Base-by-base conservation (phyloP, 2,797 vertebrate genomes). In the Girardinus metallicus region DNA sequence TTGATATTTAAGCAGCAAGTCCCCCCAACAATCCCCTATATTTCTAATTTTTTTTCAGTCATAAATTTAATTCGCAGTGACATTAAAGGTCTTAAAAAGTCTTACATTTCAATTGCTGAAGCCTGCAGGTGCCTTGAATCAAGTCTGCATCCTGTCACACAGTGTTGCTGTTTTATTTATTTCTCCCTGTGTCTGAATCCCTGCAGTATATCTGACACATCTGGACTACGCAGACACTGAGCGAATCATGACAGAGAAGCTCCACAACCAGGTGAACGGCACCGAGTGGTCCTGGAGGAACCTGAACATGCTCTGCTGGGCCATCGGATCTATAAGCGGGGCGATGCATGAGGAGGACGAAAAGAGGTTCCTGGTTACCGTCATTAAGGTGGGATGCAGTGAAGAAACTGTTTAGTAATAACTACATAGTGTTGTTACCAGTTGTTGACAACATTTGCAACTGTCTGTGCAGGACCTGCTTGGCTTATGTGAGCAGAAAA, bases 281-380 rank as follows among this genome's bases (percentile, higher is more conserved):
- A 97, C 97, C 0, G 98, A 99, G 83, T 99, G 98, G 98, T 99
- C 98, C 0, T 99, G 98, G 98, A 99, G 97, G 92, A 99, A 99
- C 92, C 95, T 99, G 82, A 99, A 99, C 94, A 99, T 98, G 5
- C 93, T 99, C 8, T 99, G 98, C 93, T 99, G 98, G 98, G 98
- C 98, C 81, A 99, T 99, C 75, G 98, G 98, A 39, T 99, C 98
- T 82, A 99, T 99, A 94, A 99, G 98, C 53, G 98, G 98, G 0
- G 98, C 98, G 5, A 99, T 99, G 98, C 98, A 99, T n/a, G 98
- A 99, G 88, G 98, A 99, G 87, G 98, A 99, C 72, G 98, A 99
- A 78, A 99, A 99, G 93, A 95, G 98, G 80, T 99, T 99, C 94
- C 97, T 99, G 60, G 98, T 99, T 81, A 99, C 98, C 2, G 98